Evolutionary conservation across 2,113 vertebrate species (phyloP).

Genomic region (Rhinolophus ferrumequinum): DNA sequence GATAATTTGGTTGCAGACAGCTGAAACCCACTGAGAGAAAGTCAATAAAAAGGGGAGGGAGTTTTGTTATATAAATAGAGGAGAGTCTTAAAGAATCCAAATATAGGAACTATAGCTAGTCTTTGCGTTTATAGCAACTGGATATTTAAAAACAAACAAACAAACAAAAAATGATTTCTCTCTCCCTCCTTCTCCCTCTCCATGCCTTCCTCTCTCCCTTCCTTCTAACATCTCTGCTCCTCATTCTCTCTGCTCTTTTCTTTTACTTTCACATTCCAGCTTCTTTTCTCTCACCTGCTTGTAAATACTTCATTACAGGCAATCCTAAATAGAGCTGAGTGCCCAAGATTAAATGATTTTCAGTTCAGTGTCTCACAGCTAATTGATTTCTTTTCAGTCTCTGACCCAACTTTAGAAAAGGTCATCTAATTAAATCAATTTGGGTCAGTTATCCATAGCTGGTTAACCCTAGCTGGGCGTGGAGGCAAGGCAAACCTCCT

Average conservation of each 20-base stretch:
- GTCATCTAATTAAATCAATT: background rate
- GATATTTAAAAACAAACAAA: background rate
- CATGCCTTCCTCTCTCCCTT: background rate
- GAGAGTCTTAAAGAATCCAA: background rate
- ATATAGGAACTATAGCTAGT: background rate
- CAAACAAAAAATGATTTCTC: no score
- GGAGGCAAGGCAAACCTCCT: background rate
- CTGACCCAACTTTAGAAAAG: background rate
- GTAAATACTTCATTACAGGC: background rate
- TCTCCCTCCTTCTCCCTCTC: background rate
- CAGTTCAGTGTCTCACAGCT: background rate
- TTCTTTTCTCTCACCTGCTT: background rate
- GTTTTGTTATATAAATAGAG: background rate
- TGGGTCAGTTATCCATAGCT: background rate
- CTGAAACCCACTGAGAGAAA: conserved; percentile 20
- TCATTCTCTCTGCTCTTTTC: background rate
- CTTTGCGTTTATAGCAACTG: background rate
- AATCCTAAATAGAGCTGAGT: background rate
- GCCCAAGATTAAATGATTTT: background rate
- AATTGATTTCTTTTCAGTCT: background rate
- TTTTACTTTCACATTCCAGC: background rate
- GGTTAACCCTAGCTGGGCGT: background rate
- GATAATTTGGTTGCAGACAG: conserved; percentile 34
- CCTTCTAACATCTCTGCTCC: background rate
- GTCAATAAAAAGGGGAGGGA: background rate